Percentiles rank a stretch among this genome's conserved stretches.
Evolutionary conservation across 2,888 invertebrate genomes (phyloP).

Genomic region (Protophormia terraenovae): DNA sequence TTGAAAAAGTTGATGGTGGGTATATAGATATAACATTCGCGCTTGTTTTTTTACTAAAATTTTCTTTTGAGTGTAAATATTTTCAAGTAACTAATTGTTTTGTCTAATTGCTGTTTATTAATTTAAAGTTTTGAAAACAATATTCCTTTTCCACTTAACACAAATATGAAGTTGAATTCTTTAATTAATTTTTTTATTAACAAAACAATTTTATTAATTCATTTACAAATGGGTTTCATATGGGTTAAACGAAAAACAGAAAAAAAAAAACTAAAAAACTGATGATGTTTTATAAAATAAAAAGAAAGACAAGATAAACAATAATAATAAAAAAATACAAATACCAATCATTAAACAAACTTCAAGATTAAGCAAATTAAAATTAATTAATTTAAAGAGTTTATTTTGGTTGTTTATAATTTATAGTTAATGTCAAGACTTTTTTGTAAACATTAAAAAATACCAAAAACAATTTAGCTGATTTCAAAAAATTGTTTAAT

Average conservation of each 20-base stretch:
- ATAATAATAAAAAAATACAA: too few species aligned
- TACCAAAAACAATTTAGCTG: background rate
- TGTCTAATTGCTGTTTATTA: background rate
- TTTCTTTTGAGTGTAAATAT: background rate
- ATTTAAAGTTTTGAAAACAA: background rate
- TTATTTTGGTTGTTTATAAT: slow-evolving; percentile 1
- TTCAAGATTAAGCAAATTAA: slow-evolving; percentile 47
- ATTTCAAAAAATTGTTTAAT: background rate
- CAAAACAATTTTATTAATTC: background rate
- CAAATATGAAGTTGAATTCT: background rate
- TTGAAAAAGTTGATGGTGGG: too few species aligned
- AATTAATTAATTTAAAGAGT: slow-evolving; percentile 42
- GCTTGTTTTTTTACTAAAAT: background rate
- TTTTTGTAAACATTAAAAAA: background rate
- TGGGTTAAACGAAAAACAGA: background rate
- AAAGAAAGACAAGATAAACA: too few species aligned
- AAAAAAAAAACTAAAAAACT: too few species aligned
- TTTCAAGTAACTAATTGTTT: background rate
- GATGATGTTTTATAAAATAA: background rate
- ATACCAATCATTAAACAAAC: too few species aligned
- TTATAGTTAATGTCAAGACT: background rate
- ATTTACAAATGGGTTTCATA: slow-evolving; percentile 7
- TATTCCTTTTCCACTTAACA: background rate
- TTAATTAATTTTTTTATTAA: background rate
- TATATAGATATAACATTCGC: background rate